phyloP scores from a whole-genome alignment of 2,113 vertebrate species.

The Cavia aperea region DNA sequence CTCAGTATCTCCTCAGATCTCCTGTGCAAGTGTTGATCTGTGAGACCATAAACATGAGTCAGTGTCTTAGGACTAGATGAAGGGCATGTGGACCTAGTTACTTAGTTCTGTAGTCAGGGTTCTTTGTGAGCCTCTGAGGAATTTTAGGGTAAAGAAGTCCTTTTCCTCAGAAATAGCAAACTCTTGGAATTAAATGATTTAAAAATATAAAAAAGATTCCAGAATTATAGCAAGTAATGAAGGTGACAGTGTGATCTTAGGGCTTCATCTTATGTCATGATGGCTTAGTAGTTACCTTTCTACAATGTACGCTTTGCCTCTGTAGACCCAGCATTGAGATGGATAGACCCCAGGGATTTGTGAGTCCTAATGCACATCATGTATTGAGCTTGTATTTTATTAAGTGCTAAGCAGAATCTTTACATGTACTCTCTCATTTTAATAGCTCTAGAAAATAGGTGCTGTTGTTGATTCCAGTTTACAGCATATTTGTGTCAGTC shows the following conservation, averaged over 20 bases:
- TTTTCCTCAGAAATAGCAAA: neutral
- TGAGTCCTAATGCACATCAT: neutral
- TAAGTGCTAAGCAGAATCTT: constrained; percentile 5
- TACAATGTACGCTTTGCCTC: neutral
- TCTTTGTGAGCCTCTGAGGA: neutral
- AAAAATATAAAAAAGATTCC: constrained; percentile 1
- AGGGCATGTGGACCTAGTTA: neutral
- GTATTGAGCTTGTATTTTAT: constrained; percentile 16
- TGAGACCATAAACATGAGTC: constrained; percentile 28
- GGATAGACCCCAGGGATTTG: neutral
- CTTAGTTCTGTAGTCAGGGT: neutral
- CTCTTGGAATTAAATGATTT: constrained; percentile 14
- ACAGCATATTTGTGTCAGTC: neutral
- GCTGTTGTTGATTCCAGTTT: neutral
- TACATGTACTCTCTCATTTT: neutral
- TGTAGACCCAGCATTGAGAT: neutral
- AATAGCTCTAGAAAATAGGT: neutral
- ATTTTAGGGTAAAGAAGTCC: neutral
- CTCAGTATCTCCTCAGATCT: neutral
- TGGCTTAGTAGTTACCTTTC: neutral
- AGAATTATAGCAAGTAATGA: neutral
- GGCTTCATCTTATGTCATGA: neutral
- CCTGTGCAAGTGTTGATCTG: neutral
- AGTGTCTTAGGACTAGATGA: neutral
- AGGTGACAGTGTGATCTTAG: neutral